These are phyloP conservation scores for Drepanosiphum platanoidis DNA, from an alignment of 2,888 invertebrate genomes.

Conservation along the genomic window DNA sequence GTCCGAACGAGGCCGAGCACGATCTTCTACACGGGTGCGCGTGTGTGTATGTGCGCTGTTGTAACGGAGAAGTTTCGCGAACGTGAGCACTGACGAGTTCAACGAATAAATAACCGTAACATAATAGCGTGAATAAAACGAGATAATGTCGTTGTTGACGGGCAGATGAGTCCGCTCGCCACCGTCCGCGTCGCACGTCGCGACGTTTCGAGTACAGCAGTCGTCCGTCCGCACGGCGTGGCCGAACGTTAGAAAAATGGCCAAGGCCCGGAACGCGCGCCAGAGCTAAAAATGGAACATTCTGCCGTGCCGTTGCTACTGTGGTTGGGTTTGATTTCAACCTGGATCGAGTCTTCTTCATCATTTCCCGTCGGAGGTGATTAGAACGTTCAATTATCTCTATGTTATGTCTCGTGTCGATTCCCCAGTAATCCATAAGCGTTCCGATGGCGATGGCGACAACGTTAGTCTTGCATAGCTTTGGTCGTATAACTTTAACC, in stretches of 20 bases:
- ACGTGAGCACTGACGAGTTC: no score
- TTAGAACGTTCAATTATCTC: not conserved
- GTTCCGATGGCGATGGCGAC: no score
- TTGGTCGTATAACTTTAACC: no score
- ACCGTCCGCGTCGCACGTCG: not conserved
- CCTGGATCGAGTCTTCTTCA: constrained; percentile 25
- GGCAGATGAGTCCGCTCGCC: not conserved
- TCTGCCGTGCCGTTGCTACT: constrained; percentile 11
- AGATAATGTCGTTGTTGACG: not conserved
- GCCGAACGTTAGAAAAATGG: constrained; percentile 16
- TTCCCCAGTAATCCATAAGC: no score
- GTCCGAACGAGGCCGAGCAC: not conserved
- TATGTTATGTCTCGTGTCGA: not conserved
- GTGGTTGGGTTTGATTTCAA: constrained; percentile 37
- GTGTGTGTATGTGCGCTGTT: not conserved
- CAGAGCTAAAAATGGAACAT: constrained; percentile 48
- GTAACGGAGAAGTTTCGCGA: not conserved
- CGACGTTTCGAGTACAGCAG: not conserved
- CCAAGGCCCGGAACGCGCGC: constrained; percentile 1
- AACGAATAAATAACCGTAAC: no score
- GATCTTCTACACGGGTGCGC: not conserved
- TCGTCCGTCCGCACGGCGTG: not conserved
- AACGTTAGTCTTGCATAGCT: no score
- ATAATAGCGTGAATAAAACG: no score
- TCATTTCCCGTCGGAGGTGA: constrained; percentile 44